Base-by-base conservation (phyloP, 2,888 invertebrate species). In the Coleophora flavipennella region DNA sequence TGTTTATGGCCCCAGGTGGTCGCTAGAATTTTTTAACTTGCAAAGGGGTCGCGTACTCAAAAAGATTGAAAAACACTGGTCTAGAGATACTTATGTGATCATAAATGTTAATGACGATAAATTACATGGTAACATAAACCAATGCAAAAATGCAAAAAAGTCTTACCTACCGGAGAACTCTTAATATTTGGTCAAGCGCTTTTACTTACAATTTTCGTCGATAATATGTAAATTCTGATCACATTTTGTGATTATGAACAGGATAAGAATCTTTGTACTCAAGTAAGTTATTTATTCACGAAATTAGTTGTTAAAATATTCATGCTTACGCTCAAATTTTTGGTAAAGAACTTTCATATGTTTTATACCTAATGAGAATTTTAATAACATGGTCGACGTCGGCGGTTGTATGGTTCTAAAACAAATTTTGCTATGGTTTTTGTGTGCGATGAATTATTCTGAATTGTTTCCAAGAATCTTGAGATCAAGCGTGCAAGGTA, bases 261-360 rank as follows among this genome's bases (percentile, higher is more conserved):
- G 60, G 76, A 78, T 78, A 77, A 74, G 62, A 20, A 20, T 20
- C 20, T 20, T 45, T 48, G 43, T 38, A 55, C 48, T 55, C 60
- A 61, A 66, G 63, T 59, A 61, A 62, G 51, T 56, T 62, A 59
- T 67, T 70, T 60, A 74, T 75, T 74, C 75, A 74, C 73, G 69
- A 73, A 76, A 64, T 69, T 62, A 61, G 54, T 62, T 51, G 50
- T 49, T 59, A 45, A 65, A 64, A 72, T 72, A 74, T 76, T 68
- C 71, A 68, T 46, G 43, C 38, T 42, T 40, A 8, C 33, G 12
- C 12, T 36, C 29, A 33, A n/a, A 31, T 37, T 39, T 40, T 25
- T 31, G 29, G 27, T 12, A 14, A 27, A 29, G 11, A 40, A 13
- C 32, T 46, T 46, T 48, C 48, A 50, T 46, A 46, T 49, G n/a